phyloP scores from a whole-genome alignment of 2,113 vertebrate genomes.

The Eleginops maclovinus region DNA sequence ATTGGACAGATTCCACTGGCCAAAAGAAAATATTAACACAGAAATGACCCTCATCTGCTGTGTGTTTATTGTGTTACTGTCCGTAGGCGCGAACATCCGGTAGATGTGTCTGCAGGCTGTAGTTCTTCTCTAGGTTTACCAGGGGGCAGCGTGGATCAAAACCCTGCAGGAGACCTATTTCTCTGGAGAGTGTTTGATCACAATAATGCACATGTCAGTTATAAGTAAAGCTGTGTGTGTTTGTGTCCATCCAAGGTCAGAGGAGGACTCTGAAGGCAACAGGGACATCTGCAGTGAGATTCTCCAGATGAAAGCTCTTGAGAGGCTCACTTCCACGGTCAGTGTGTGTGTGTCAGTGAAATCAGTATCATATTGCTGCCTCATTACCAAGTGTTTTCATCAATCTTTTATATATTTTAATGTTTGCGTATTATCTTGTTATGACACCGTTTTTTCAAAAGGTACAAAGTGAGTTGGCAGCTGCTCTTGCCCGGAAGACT shows the following conservation, averaged over 20 bases:
- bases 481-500: slow-evolving; percentile 94
- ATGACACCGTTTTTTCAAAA: slow-evolving; percentile 62
- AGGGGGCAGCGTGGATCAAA: slow-evolving; percentile 63
- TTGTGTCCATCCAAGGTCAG: slow-evolving; percentile 80
- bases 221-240: slow-evolving; percentile 7
- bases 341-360: slow-evolving; percentile 36
- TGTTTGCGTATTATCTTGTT: neutral
- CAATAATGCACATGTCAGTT: slow-evolving; percentile 25
- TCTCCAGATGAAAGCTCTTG: slow-evolving; percentile 89
- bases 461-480: slow-evolving; percentile 95
- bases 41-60: neutral
- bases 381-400: neutral
- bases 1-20: neutral
- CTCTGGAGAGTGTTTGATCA: slow-evolving; percentile 6
- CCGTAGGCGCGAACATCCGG: neutral
- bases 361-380: neutral
- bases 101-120: slow-evolving; percentile 9
- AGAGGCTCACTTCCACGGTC: slow-evolving; percentile 93
- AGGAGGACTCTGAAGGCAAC: slow-evolving; percentile 90
- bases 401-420: neutral
- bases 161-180: slow-evolving; percentile 9
- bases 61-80: neutral
- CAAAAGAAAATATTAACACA: slow-evolving; percentile 4
- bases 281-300: slow-evolving; percentile 92
- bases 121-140: slow-evolving; percentile 39